These are phyloP conservation scores for Rhagonycha fulva DNA, from an alignment of 2,888 invertebrate genomes.

Conservation along the genomic window DNA sequence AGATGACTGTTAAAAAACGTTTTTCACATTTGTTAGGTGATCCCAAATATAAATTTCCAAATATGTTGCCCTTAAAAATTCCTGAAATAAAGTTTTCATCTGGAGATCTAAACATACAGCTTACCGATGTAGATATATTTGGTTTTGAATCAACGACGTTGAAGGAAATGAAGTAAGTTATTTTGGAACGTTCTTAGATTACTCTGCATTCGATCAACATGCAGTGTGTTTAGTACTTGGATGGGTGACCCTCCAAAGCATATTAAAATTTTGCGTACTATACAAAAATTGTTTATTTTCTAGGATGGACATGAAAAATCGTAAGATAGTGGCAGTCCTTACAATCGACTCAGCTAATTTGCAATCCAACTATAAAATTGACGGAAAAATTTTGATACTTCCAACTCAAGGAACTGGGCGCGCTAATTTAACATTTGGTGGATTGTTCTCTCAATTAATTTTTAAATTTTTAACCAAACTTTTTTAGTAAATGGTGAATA, in stretches of 20 bases:
- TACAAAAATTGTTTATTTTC: slow-evolving; percentile 8
- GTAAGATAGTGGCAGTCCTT: slow-evolving; percentile 31
- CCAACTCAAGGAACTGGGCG: slow-evolving; percentile 46
- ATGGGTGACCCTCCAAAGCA: neutral
- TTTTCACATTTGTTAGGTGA: slow-evolving; percentile 40
- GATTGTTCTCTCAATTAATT: slow-evolving; percentile 13
- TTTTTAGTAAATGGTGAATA: slow-evolving; percentile 35
- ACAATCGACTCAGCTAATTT: slow-evolving; percentile 34
- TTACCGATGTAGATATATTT: slow-evolving; percentile 35
- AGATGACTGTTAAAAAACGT: neutral
- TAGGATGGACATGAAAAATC: slow-evolving; percentile 33
- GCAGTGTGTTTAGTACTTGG: neutral
- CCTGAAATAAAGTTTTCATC: slow-evolving; percentile 39
- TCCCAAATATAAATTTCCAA: slow-evolving; percentile 42
- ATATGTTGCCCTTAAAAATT: slow-evolving; percentile 39
- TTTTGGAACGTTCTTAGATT: too few species aligned
- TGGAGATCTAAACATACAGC: slow-evolving; percentile 38
- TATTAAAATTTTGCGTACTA: too few species aligned
- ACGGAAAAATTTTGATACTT: slow-evolving; percentile 44
- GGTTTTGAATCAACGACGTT: slow-evolving; percentile 39
- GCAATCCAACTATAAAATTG: slow-evolving; percentile 42
- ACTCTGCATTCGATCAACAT: too few species aligned
- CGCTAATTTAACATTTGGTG: slow-evolving; percentile 44
- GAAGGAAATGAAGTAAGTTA: slow-evolving; percentile 34
- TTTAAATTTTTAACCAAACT: neutral